Conservation (phyloP, 2,113 vertebrate species). For the Hyperopisus bebe region DNA sequence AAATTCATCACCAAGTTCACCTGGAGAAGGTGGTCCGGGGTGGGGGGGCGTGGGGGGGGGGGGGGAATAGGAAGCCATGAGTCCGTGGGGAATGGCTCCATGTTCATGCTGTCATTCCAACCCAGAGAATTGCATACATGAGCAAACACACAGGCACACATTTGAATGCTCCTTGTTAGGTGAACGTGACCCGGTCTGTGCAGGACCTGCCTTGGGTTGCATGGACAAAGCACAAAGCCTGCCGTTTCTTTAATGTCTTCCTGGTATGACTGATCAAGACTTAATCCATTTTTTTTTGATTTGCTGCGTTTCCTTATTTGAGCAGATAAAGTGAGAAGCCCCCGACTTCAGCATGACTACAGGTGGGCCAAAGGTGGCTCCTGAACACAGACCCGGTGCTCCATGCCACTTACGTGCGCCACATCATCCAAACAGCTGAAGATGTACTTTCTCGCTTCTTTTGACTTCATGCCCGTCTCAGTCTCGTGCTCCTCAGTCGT, state of each 20-base stretch:
- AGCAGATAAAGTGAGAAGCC: background rate
- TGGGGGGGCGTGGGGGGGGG: no score
- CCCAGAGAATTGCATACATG: background rate
- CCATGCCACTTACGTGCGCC: constrained; percentile 77
- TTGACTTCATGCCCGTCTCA: constrained; percentile 98
- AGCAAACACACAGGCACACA: background rate
- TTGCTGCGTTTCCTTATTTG: background rate
- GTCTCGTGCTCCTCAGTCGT: constrained; percentile 93
- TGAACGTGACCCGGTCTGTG: background rate
- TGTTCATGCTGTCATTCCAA: background rate
- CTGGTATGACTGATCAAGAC: background rate
- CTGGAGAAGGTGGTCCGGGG: constrained; percentile 49
- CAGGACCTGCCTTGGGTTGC: background rate
- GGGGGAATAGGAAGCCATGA: background rate
- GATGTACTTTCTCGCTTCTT: constrained; percentile 98
- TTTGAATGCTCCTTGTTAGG: background rate
- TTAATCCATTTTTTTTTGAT: background rate
- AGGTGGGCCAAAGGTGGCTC: background rate
- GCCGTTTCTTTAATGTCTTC: background rate
- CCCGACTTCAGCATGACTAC: background rate
- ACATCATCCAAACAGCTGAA: constrained; percentile 98
- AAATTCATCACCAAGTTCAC: constrained; percentile 98
- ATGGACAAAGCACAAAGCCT: background rate
- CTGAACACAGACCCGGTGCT: background rate
- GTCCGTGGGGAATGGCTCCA: background rate